Conservation (phyloP, 2,797 vertebrate genomes). For the Nannoperca obscura region DNA sequence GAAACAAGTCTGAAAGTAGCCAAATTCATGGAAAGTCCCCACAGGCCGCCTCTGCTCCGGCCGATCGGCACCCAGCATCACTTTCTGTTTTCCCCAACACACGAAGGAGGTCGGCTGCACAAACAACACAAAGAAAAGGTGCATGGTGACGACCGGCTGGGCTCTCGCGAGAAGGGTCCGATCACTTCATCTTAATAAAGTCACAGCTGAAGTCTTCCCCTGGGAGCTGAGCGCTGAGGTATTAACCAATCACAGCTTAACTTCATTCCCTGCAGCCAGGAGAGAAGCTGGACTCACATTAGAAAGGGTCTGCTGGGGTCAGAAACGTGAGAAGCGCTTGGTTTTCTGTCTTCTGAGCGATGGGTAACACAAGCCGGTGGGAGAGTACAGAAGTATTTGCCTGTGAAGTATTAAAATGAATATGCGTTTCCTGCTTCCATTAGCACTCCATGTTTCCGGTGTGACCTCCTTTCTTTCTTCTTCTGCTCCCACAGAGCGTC, state of each 20-base stretch:
- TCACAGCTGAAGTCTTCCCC: slow-evolving; percentile 35
- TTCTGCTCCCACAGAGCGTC: slow-evolving; percentile 18
- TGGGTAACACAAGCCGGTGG: slow-evolving; percentile 79
- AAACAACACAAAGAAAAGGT: slow-evolving; percentile 21
- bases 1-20: slow-evolving; percentile 74
- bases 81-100: slow-evolving; percentile 78
- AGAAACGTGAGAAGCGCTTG: slow-evolving; percentile 81
- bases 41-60: slow-evolving; percentile 29
- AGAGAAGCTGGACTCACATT: slow-evolving; percentile 57
- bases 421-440: slow-evolving; percentile 80
- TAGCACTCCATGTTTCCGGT: slow-evolving; percentile 60
- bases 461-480: slow-evolving; percentile 32
- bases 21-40: slow-evolving; percentile 79
- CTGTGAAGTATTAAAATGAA: slow-evolving; percentile 84
- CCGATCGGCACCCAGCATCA: slow-evolving; percentile 38
- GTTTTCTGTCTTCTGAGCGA: slow-evolving; percentile 71
- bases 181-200: slow-evolving; percentile 43
- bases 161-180: slow-evolving; percentile 27
- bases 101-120: slow-evolving; percentile 39
- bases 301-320: slow-evolving; percentile 65
- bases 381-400: slow-evolving; percentile 82
- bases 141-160: slow-evolving; percentile 1
- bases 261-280: slow-evolving; percentile 52
- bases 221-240: slow-evolving; percentile 25
- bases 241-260: slow-evolving; percentile 49